Evolutionary conservation across 2,888 invertebrate genomes (phyloP), one percentile per base, ranked within the genome.

Genomic region (Linyphia triangularis): DNA sequence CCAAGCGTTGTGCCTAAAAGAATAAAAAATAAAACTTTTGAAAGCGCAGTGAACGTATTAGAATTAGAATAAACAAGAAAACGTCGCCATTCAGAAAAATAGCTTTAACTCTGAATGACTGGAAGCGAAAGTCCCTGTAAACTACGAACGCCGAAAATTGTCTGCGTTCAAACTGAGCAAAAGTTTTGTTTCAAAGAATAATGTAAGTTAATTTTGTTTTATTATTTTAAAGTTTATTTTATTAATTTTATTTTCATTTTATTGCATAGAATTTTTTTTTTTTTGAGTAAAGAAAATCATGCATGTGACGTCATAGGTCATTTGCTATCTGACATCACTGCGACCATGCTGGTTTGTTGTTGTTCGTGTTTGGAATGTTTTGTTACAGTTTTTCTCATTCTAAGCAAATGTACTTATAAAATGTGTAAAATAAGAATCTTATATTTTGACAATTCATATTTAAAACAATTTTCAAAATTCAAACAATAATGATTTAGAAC

Each of bases 31-130:
- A 85, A 77, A 51, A 63, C 30, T 77, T 85, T 85, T 67, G 59
- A 40, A 77, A 67, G 67, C 77, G 75, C 77, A 33, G 51, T 37
- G 57, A 75, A 24, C 33, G 77, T 59, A 85, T 85, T 84, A 57
- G 33, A 57, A 85, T 85, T 84, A 57, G 33, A 57, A 69, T 24
- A 77, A 77, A 85, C 37, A 77, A 77, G n/a, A 72, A 61, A 77
- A 40, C 33, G 82, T 82, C 72, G 57, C 77, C n/a, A 43, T 67
- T 77, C 59, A 33, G 65, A 85, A 85, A 75, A 85, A 85, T 85
- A 69, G 69, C 67, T 85, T 84, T 75, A 30, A 59, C 83, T 30
- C 43, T 28, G 65, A 57, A 65, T 28, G 37, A 37, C 81, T 40
- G 22, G n/a, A n/a, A n/a, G n/a, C n/a, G n/a, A n/a, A n/a, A n/a